Percentiles rank a stretch among this genome's conserved stretches.
Conservation (phyloP, 1,140 invertebrate genomes). For the Carcinoscorpius rotundicauda region DNA sequence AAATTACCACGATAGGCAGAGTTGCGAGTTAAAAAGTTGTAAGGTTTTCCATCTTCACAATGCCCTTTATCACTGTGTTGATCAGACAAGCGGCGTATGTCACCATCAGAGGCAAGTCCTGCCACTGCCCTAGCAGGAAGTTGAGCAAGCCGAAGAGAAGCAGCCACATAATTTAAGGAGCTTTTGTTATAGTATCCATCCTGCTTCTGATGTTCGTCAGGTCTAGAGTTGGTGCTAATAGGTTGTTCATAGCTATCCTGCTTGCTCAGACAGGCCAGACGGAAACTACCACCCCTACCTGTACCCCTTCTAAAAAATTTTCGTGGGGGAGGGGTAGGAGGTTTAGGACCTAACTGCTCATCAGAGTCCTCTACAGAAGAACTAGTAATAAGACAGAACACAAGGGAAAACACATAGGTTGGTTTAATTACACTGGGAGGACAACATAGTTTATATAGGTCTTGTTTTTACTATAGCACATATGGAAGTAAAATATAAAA, state of each 20-base stretch:
- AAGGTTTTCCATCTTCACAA: no score
- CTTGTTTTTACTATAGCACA: no score
- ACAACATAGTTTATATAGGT: no score
- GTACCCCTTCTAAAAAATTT: neutral
- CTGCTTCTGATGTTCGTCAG: no score
- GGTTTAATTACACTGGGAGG: no score
- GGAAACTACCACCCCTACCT: slow-evolving; percentile 8
- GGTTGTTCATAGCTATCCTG: slow-evolving; percentile 37
- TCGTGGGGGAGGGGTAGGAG: slow-evolving; percentile 15
- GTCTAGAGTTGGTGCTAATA: slow-evolving; percentile 12
- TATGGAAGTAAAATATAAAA: no score
- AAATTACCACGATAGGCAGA: no score
- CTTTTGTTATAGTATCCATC: no score
- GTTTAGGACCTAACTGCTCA: slow-evolving; percentile 2
- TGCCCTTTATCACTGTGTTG: no score
- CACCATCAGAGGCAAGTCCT: slow-evolving; percentile 28
- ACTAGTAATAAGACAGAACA: neutral
- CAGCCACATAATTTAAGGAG: slow-evolving; percentile 44
- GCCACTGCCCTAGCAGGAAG: slow-evolving; percentile 61
- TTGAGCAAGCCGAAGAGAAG: slow-evolving; percentile 56
- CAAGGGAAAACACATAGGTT: no score
- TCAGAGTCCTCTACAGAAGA: slow-evolving; percentile 14
- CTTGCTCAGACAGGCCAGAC: slow-evolving; percentile 35
- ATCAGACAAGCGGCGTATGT: slow-evolving; percentile 28
- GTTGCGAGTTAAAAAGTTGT: no score